Conservation (phyloP, 2,113 vertebrate genomes). For the Bombycilla garrulus region DNA sequence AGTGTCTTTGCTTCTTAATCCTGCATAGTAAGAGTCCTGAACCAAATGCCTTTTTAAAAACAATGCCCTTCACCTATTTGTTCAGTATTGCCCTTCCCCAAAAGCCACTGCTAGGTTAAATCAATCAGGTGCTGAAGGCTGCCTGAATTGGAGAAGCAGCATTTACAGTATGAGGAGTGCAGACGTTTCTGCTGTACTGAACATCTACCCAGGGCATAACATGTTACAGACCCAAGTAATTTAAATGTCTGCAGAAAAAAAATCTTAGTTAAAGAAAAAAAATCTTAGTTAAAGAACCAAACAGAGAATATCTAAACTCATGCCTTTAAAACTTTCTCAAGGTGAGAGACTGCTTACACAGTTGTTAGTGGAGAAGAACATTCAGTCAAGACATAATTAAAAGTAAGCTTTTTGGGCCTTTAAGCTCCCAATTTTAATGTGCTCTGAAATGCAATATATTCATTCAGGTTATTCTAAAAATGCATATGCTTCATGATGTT, state of each 20-base stretch:
- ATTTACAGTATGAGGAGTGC: background rate
- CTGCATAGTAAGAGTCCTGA: background rate
- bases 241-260: background rate
- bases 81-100: background rate
- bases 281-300: background rate
- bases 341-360: fast-evolving
- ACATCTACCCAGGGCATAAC: background rate
- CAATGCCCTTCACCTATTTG: background rate
- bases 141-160: background rate
- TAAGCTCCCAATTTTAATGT: background rate
- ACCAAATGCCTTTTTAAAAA: background rate
- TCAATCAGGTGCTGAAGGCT: background rate
- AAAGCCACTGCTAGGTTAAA: background rate
- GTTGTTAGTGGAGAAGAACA: background rate
- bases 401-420: background rate
- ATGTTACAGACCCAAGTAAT: background rate
- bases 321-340: background rate
- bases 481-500: background rate
- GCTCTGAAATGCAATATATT: background rate
- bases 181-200: background rate
- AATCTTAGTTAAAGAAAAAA: background rate
- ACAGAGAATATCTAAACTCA: background rate
- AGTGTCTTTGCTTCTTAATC: background rate
- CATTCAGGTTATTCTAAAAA: background rate
- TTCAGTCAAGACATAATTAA: background rate